These are phyloP conservation scores for Alloplasta piceator DNA, from an alignment of 2,888 invertebrate genomes.

Conservation along the genomic window DNA sequence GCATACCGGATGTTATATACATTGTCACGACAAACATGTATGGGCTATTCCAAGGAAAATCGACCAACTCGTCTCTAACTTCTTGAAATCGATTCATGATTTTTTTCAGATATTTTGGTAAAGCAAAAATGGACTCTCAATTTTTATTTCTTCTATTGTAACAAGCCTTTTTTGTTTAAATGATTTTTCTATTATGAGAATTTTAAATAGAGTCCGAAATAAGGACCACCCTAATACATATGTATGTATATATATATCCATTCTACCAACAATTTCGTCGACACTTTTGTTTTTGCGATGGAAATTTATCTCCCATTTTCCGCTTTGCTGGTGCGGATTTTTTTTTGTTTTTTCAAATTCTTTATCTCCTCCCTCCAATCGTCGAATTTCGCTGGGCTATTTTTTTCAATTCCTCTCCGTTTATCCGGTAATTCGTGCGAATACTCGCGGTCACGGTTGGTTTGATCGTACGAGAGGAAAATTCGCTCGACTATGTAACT, in stretches of 20 bases:
- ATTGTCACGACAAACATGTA: too few relatives aligned
- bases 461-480: neutral
- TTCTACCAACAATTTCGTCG: conserved; percentile 5
- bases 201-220: too few relatives aligned
- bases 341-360: conserved; percentile 15
- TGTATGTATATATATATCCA: too few relatives aligned
- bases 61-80: too few relatives aligned
- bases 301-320: conserved; percentile 28
- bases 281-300: conserved; percentile 44
- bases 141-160: too few relatives aligned
- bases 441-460: neutral
- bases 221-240: too few relatives aligned
- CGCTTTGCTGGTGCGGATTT: neutral
- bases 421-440: neutral
- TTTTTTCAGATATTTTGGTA: too few relatives aligned
- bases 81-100: too few relatives aligned
- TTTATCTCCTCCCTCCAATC: neutral
- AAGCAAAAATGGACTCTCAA: too few relatives aligned
- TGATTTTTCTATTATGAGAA: too few relatives aligned
- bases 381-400: neutral
- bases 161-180: too few relatives aligned
- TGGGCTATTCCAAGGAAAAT: too few relatives aligned
- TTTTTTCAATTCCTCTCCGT: neutral
- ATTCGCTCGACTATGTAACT: neutral
- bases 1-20: neutral